Evolutionary conservation across 2,888 invertebrate genomes (phyloP).

Genomic region (Atrina japonica): DNA sequence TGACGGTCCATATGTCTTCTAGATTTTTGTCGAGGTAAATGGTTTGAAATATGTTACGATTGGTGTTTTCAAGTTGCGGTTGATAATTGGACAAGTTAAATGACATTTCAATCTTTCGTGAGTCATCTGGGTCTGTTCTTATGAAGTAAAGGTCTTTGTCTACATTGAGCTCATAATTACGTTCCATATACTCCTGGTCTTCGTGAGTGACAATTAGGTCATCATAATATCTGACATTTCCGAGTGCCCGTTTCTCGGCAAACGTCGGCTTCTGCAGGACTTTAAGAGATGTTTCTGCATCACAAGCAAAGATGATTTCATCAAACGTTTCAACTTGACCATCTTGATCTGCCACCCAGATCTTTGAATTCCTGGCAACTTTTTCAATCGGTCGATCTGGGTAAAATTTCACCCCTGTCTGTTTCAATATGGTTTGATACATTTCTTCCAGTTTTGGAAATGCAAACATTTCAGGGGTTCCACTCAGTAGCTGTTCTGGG

Average conservation of each 20-base stretch:
- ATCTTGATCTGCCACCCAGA: constrained; percentile 57
- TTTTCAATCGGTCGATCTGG: constrained; percentile 51
- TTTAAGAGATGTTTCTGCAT: constrained; percentile 68
- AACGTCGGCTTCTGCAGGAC: constrained; percentile 61
- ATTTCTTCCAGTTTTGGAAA: constrained; percentile 69
- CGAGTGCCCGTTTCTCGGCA: constrained; percentile 63
- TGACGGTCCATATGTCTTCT: constrained; percentile 60
- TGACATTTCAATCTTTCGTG: constrained; percentile 71
- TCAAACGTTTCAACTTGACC: constrained; percentile 60
- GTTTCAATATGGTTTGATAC: constrained; percentile 63
- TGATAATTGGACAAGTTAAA: constrained; percentile 73
- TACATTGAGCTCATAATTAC: constrained; percentile 66
- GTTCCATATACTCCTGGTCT: constrained; percentile 69
- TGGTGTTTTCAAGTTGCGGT: constrained; percentile 61
- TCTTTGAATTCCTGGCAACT: constrained; percentile 49
- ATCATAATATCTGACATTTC: constrained; percentile 69
- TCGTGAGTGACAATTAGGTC: constrained; percentile 71
- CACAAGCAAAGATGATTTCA: constrained; percentile 70
- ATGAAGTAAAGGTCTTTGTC: constrained; percentile 69
- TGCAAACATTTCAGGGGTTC: constrained; percentile 72
- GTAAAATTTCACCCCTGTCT: constrained; percentile 52
- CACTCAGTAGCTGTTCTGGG: constrained; percentile 61
- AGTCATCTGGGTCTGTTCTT: constrained; percentile 61
- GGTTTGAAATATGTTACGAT: constrained; percentile 68
- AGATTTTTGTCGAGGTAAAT: constrained; percentile 67